Percentiles rank a stretch among this genome's conserved stretches.
Evolutionary conservation across 23 tunicate genomes (phyloP).

Genomic region (Ascidia mentula): DNA sequence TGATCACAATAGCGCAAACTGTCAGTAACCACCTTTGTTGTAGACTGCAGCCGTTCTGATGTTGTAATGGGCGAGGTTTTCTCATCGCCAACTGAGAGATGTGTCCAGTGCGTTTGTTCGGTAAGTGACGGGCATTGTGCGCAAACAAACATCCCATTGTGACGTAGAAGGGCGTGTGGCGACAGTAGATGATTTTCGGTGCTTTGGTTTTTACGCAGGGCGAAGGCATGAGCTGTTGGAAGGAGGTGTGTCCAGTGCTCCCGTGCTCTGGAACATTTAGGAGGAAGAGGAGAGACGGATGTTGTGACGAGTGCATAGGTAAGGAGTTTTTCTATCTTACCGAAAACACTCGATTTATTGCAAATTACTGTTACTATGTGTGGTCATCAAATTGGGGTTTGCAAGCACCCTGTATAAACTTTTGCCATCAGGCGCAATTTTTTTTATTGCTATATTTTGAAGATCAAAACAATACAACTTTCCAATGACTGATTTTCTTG

Average conservation of each 20-base stretch:
- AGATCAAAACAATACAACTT: no score
- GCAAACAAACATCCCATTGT: constrained; percentile 6
- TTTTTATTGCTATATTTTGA: no score
- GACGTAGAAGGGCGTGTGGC: neutral
- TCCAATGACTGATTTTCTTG: no score
- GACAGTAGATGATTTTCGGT: neutral
- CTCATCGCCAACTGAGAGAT: neutral
- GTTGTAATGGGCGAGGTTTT: neutral
- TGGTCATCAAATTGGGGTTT: no score
- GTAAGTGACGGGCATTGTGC: constrained; percentile 5
- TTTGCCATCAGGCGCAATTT: no score
- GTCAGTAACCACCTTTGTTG: neutral
- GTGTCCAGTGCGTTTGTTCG: constrained; percentile 4
- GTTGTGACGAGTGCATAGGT: constrained; percentile 76
- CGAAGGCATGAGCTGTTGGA: constrained; percentile 1
- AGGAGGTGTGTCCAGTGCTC: constrained; percentile 69
- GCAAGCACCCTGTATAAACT: no score
- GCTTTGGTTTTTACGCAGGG: no score
- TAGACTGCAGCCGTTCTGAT: neutral
- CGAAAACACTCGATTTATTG: no score
- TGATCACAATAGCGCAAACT: neutral
- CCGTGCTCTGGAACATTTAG: constrained; percentile 32
- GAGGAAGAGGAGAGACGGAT: constrained; percentile 45
- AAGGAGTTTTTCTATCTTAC: no score
- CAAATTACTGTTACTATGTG: no score